These are phyloP conservation scores for Polydrusus cervinus DNA, from an alignment of 2,888 invertebrate genomes.

Conservation along the genomic window DNA sequence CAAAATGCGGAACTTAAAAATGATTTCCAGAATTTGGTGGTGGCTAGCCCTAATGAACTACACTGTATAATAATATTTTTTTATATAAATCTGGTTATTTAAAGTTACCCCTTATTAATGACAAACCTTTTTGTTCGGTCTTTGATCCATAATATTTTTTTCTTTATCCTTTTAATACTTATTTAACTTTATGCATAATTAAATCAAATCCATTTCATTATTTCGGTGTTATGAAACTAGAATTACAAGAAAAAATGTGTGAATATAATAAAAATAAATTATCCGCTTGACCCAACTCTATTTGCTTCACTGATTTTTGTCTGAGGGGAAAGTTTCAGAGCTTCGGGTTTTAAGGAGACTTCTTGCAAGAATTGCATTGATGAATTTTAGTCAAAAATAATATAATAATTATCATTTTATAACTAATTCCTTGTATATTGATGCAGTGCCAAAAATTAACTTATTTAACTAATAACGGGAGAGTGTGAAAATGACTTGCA, in stretches of 20 bases:
- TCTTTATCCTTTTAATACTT: not conserved
- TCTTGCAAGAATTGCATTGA: not conserved
- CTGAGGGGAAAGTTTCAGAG: constrained; percentile 27
- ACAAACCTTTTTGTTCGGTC: not conserved
- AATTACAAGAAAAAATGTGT: constrained; percentile 19
- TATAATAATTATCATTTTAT: no score
- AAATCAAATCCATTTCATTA: not conserved
- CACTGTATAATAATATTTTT: no score
- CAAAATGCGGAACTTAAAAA: no score
- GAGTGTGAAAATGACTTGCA: no score
- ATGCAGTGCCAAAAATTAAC: no score
- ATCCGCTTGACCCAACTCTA: constrained; percentile 21
- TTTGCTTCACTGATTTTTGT: constrained; percentile 22
- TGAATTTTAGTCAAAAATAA: constrained; percentile 5
- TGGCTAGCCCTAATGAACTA: no score
- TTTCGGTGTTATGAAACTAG: constrained; percentile 12
- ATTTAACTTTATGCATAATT: constrained; percentile 8
- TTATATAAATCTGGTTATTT: no score
- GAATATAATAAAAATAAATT: constrained; percentile 26
- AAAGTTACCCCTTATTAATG: not conserved
- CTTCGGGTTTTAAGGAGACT: not conserved
- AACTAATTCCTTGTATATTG: no score
- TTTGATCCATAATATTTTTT: not conserved
- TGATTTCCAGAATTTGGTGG: no score
- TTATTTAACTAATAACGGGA: no score